Base-by-base conservation (phyloP, 2,797 vertebrate species). In the Macrochelys suwanniensis region DNA sequence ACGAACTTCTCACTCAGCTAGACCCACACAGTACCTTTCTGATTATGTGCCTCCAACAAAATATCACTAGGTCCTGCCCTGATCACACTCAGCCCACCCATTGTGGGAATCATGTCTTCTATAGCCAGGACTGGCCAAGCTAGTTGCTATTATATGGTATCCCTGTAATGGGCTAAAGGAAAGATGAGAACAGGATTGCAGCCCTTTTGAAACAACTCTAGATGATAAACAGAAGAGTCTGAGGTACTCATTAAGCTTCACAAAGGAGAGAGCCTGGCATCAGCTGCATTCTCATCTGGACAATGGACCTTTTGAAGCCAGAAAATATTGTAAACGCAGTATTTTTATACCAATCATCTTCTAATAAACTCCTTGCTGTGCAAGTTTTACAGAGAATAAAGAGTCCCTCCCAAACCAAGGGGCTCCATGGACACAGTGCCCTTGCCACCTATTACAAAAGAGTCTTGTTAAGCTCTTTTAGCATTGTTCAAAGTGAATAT, bases 51-150 rank as follows among this genome's bases (percentile, higher is more conserved):
- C 7, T 45, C 7, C 10, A 2, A 37, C 65, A 84, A 0, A 50
- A 2, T 7, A 47, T 78, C 71, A 89, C 13, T 74, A 79, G 16
- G 91, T 37, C 33, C 47, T 80, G 33, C 42, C 61, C 28, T 91
- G 68, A 51, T 10, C 42, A 59, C 0, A 6, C 26, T 10, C 33
- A 88, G 1, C 10, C 15, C 21, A 45, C 11, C 2, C 11, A 8
- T 47, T 53, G 51, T 1, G 1, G 51, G 49, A 82, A 74, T 37
- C 0, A 0, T 50, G 45, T 45, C 59, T 74, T 65, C 45, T 42
- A 49, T 0, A 0, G 56, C 28, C 80, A 45, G 1, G 1, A 82
- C 7, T 86, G 71, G 33, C 37, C 6, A 0, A 0, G 9, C 42
- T 47, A 68, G 42, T 51, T 93, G 50, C 11, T 68, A 5, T 89